Base-by-base conservation (phyloP, 37 sponge, comb jelly and placozoan species). In the Chondrosia reniformis region DNA sequence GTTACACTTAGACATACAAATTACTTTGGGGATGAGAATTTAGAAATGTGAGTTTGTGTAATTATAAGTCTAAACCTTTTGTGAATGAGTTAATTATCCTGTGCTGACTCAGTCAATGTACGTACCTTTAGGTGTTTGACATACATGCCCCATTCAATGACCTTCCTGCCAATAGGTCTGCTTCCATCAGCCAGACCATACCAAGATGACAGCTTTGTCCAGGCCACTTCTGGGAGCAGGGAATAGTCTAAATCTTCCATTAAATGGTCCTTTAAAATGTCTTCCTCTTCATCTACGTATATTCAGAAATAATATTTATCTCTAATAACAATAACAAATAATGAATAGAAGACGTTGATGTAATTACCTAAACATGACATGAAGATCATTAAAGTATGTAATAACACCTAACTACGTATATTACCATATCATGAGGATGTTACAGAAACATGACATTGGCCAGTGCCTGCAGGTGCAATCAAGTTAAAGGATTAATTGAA, bases 111-210 rank as follows among this genome's bases (percentile, higher is more conserved):
- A 2, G 27, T 28, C 7, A 4, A 24, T 6, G n/a, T 6, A 1
- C 72, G 39, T 55, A 95, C 96, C 74, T 92, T 95, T 55, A 84
- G 82, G 61, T 91, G 89, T 80, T 92, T 91, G 81, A 92, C 84
- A 76, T 82, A 57, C 78, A 63, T 67, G 24, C 84, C 84, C 64
- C 37, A 43, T 40, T 59, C 67, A 54, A 76, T 83, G 45, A 65
- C 75, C 31, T 62, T 79, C 75, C 92, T 84, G 24, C 39, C 56
- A 40, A 92, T 78, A 24, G 86, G 80, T 1, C 45, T 24, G 7
- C 77, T 76, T 17, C 75, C 80, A 1, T 79, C 67, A 1, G 81
- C 37, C 0, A 88, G 28, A 15, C 84, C 84, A 58, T 88, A 92
- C 93, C 93, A 92, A 0, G 74, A 36, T 12, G 45, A 8, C 55